Percentiles rank a stretch among this genome's conserved stretches.
These are phyloP conservation scores for Sipha flava DNA, from an alignment of 1,140 invertebrate species.

Conservation along the genomic window DNA sequence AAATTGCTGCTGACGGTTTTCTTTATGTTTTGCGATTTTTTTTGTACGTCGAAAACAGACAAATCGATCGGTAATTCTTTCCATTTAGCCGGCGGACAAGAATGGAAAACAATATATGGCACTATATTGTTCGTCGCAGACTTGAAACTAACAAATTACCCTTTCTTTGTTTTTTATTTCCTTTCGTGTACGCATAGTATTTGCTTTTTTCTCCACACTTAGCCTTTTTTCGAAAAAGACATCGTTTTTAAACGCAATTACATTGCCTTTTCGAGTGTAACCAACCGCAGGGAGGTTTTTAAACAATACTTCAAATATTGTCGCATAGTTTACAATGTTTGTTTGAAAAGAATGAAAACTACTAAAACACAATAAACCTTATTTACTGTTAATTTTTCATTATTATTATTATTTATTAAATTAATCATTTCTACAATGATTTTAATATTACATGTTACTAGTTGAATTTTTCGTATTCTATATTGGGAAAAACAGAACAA, in stretches of 20 bases:
- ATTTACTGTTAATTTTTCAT: too few species aligned
- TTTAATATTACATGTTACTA: too few species aligned
- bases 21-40: slow-evolving; percentile 26
- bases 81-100: slow-evolving; percentile 14
- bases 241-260: not conserved
- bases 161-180: slow-evolving; percentile 4
- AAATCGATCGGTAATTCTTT: slow-evolving; percentile 31
- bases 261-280: not conserved
- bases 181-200: not conserved
- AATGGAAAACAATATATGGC: slow-evolving; percentile 18
- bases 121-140: slow-evolving; percentile 18
- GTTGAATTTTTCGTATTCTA: too few species aligned
- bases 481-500: too few species aligned
- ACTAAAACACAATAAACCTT: too few species aligned
- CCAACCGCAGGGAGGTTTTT: not conserved
- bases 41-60: slow-evolving; percentile 17
- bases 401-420: too few species aligned
- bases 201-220: not conserved
- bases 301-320: slow-evolving; percentile 9
- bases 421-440: too few species aligned
- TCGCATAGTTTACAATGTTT: not conserved
- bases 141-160: slow-evolving; percentile 30
- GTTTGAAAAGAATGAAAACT: too few species aligned
- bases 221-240: not conserved
- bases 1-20: slow-evolving; percentile 16